These are phyloP conservation scores for Pachycephus smyrnensis DNA, from an alignment of 2,888 invertebrate genomes.

Conservation along the genomic window DNA sequence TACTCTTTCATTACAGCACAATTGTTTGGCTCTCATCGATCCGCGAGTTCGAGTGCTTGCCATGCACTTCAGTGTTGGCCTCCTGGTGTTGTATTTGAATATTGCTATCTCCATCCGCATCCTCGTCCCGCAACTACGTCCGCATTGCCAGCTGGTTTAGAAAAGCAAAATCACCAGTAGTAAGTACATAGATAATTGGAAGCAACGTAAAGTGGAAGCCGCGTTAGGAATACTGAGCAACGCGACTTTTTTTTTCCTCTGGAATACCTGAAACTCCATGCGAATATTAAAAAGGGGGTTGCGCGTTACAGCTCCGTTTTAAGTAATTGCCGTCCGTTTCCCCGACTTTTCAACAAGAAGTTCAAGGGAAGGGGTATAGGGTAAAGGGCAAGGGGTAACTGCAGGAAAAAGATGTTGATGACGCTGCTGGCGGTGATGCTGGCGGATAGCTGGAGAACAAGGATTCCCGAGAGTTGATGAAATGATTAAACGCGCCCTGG, in stretches of 20 bases:
- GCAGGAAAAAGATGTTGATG: background rate
- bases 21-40: slow-evolving; percentile 38
- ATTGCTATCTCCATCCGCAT: slow-evolving; percentile 34
- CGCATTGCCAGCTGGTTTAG: background rate
- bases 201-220: slow-evolving; percentile 15
- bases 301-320: slow-evolving; percentile 30
- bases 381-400: background rate
- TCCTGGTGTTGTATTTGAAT: slow-evolving; percentile 47
- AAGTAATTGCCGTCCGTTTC: slow-evolving; percentile 48
- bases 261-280: slow-evolving; percentile 14
- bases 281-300: slow-evolving; percentile 23
- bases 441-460: background rate
- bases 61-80: slow-evolving; percentile 46
- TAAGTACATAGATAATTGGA: slow-evolving; percentile 4
- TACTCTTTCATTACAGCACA: slow-evolving; percentile 31
- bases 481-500: slow-evolving; percentile 50
- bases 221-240: background rate
- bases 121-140: background rate
- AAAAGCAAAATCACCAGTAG: background rate
- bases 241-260: background rate
- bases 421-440: background rate
- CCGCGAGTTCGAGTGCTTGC: slow-evolving; percentile 49
- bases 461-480: slow-evolving; percentile 42
- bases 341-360: slow-evolving; percentile 38
- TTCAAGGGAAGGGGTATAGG: slow-evolving; percentile 9